These are phyloP conservation scores for Drepanosiphum platanoidis DNA, from an alignment of 2,888 invertebrate genomes.

Conservation along the genomic window DNA sequence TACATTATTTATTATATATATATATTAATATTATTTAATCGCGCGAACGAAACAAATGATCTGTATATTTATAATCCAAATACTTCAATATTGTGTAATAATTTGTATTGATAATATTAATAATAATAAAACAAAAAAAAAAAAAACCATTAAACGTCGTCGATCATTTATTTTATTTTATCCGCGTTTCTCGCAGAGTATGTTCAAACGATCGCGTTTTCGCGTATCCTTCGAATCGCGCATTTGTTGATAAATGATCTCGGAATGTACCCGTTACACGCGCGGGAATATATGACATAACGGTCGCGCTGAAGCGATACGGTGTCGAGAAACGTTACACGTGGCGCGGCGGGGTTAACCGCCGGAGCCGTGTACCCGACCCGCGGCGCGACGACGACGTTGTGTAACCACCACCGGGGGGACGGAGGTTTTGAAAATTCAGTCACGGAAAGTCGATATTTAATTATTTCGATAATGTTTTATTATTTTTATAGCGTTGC, in stretches of 20 bases:
- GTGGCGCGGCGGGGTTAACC: background rate
- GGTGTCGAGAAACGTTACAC: background rate
- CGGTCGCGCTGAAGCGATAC: background rate
- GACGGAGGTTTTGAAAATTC: background rate
- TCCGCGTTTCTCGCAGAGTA: background rate
- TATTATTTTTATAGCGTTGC: no score
- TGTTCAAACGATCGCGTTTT: background rate
- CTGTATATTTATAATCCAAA: slow-evolving; percentile 22
- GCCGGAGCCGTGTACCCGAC: background rate
- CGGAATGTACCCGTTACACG: no score
- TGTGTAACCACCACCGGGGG: background rate
- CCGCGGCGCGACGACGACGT: no score
- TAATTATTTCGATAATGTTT: background rate
- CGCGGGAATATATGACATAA: background rate
- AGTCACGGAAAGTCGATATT: background rate
- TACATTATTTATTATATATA: background rate
- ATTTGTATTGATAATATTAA: background rate
- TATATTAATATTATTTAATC: background rate
- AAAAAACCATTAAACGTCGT: background rate
- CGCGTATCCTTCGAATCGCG: background rate
- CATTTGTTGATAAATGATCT: background rate
- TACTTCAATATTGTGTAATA: background rate
- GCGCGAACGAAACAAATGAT: slow-evolving; percentile 19
- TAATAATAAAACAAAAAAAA: background rate
- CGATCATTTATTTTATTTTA: background rate